A percentile compares a stretch with the other conserved stretches of the same genome.
Conservation (phyloP, 1,140 invertebrate genomes). For the Holcopasites calliopsidis region DNA sequence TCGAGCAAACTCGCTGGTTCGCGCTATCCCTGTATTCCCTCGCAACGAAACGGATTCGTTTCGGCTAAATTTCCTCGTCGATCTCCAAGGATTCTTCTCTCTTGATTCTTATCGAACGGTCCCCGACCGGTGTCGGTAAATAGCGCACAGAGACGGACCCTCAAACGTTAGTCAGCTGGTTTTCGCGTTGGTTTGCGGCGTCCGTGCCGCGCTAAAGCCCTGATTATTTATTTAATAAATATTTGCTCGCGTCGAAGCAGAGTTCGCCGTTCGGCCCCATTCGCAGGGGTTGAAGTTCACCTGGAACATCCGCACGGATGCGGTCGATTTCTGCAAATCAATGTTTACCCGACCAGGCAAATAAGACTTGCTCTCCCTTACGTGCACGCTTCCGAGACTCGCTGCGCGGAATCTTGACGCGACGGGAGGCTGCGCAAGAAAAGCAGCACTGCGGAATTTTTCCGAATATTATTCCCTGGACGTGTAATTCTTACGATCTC, state of each 20-base stretch:
- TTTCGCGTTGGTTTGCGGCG: not conserved
- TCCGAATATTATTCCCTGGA: not conserved
- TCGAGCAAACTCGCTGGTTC: not conserved
- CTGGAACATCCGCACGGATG: not conserved
- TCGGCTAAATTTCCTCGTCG: too few species aligned
- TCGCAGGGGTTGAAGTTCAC: constrained; percentile 38
- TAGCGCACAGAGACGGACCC: not conserved
- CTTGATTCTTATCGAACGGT: not conserved
- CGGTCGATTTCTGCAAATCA: constrained; percentile 42
- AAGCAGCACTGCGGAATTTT: constrained; percentile 40
- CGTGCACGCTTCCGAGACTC: constrained; percentile 44
- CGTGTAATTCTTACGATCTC: not conserved
- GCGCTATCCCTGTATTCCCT: not conserved
- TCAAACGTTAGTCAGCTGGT: constrained; percentile 9
- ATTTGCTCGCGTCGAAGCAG: constrained; percentile 17
- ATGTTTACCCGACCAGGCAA: constrained; percentile 33
- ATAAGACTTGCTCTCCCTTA: constrained; percentile 33
- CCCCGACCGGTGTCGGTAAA: not conserved
- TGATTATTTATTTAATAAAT: constrained; percentile 37
- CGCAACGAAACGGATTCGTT: too few species aligned
- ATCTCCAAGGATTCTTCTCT: too few species aligned
- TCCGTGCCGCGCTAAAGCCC: not conserved
- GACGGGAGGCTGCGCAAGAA: constrained; percentile 61
- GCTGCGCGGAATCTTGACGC: constrained; percentile 50
- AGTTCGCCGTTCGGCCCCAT: not conserved